phyloP scores from a whole-genome alignment of 1,140 invertebrate genomes.

The Micrasema longulum region DNA sequence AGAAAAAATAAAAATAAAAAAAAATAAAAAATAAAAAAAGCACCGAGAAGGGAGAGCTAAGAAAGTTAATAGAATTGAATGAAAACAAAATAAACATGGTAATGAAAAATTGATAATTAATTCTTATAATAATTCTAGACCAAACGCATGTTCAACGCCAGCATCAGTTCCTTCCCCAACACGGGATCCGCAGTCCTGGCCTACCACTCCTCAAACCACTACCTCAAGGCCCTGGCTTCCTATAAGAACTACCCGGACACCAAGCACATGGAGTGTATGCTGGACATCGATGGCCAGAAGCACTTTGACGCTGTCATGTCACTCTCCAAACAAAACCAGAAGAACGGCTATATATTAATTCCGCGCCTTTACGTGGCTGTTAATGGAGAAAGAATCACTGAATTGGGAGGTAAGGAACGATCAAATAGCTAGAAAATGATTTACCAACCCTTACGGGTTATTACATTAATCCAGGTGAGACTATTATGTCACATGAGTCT shows the following conservation, averaged over 20 bases:
- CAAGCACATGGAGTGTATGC: conserved; percentile 73
- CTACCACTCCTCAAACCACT: conserved; percentile 73
- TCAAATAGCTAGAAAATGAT: neutral
- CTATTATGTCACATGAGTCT: too few species aligned
- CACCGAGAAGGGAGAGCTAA: too few species aligned
- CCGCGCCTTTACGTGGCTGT: conserved; percentile 75
- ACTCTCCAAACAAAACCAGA: conserved; percentile 66
- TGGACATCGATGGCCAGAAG: conserved; percentile 77
- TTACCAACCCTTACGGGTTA: too few species aligned
- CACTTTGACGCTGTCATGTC: conserved; percentile 74
- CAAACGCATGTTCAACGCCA: conserved; percentile 64
- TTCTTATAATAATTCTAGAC: conserved; percentile 58
- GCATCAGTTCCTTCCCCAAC: conserved; percentile 59
- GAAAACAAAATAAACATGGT: neutral
- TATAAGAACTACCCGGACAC: conserved; percentile 75
- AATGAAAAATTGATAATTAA: neutral
- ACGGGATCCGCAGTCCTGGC: conserved; percentile 65
- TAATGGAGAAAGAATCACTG: conserved; percentile 74
- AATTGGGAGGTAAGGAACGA: conserved; percentile 74
- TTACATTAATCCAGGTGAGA: too few species aligned
- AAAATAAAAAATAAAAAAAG: too few species aligned
- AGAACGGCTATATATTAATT: conserved; percentile 73
- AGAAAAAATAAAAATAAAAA: too few species aligned
- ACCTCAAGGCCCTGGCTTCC: conserved; percentile 72
- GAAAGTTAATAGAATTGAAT: neutral